Evolutionary conservation across 2,797 vertebrate genomes (phyloP), one percentile per base, ranked within the genome.

Genomic region (Acanthurus leucopareius): DNA sequence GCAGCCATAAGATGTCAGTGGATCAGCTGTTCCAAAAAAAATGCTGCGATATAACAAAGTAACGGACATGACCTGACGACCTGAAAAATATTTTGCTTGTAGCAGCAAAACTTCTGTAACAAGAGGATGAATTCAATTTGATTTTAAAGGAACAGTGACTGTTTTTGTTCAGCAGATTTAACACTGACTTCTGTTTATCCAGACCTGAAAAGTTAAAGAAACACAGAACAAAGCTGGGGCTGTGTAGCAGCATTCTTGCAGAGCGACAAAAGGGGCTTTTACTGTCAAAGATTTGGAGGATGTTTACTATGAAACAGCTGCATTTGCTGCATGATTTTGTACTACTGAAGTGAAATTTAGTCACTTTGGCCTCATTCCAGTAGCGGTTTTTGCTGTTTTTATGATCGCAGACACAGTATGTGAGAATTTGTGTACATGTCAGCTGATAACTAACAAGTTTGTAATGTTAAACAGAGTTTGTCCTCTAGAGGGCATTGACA

Each of bases 11-110:
- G 25, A 25, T 25, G 25, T 25, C 25, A 25, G 25, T 25, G 25
- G 25, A 25, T 25, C 25, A 25, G 25, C 14, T 0, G 6, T 7
- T 4, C 20, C 25, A 11, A 19, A 5, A 13, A 7, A 17, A 9
- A 49, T 52, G 47, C 28, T 25, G 48, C 2, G 32, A 32, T 11
- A 35, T 11, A 15, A 3, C 32, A 7, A n/a, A 35, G 48, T 38
- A 69, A 7, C 19, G 44, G 7, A 65, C 62, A 28, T 16, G 54
- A 38, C 65, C 71, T 6, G 70, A 52, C 52, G 73, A 38, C 25
- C 57, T n/a, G 17, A 62, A 32, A 49, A 54, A 48, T 17, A 14
- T 45, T 45, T 14, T 45, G 44, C 44, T 14, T 16, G 44, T 14
- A 16, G 10, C 45, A 49, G 59, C 52, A 70, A 32, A 77, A 49